phyloP scores from a whole-genome alignment of 2,888 invertebrate species.

The Harmothoe impar region DNA sequence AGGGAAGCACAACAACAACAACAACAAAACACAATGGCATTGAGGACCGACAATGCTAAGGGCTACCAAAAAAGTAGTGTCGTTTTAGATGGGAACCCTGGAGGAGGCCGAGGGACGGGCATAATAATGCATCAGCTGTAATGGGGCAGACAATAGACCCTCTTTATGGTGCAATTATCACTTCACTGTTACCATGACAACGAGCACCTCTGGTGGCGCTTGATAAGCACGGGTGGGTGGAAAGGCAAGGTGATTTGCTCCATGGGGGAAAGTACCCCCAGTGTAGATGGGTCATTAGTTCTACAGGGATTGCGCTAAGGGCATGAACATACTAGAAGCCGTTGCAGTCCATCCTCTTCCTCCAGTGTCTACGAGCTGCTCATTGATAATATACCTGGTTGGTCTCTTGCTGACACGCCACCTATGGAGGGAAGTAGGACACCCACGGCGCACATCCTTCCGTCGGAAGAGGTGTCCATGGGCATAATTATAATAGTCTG shows the following conservation, averaged over 20 bases:
- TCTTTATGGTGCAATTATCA: slow-evolving; percentile 34
- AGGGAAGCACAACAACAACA: not conserved
- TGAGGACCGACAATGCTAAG: not conserved
- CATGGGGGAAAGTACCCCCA: not conserved
- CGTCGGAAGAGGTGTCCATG: no score
- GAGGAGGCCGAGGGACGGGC: not conserved
- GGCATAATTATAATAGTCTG: no score
- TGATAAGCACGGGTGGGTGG: not conserved
- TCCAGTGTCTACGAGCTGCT: no score
- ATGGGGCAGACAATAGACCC: slow-evolving; percentile 30
- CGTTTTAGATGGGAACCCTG: not conserved
- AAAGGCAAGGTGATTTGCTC: not conserved
- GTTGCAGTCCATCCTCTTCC: no score
- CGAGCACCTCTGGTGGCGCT: not conserved
- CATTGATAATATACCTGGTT: no score
- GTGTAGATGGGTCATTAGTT: not conserved
- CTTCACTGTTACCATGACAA: slow-evolving; percentile 39
- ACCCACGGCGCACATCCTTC: no score
- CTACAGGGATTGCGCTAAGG: no score
- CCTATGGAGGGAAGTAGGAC: no score
- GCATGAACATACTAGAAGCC: no score
- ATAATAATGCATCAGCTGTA: not conserved
- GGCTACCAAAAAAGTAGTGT: not conserved
- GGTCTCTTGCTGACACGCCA: no score
- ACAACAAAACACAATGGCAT: not conserved